Conservation (phyloP, 2,888 invertebrate species). For the Poecilobothrus nobilitatus region DNA sequence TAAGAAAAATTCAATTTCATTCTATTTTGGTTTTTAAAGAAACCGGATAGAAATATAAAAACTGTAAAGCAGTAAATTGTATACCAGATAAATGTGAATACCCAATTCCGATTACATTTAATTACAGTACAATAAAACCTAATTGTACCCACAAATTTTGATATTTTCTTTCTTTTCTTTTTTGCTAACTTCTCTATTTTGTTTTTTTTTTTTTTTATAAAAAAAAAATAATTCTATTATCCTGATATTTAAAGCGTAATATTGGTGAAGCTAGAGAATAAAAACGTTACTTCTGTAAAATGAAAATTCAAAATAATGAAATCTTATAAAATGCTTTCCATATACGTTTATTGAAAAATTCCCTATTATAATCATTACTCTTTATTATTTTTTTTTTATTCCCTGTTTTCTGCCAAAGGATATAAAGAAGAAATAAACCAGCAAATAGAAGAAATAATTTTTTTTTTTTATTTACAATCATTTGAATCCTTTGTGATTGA, state of each 20-base stretch:
- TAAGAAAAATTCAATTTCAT: too few species aligned
- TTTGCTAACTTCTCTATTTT: too few species aligned
- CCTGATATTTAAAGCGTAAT: background rate
- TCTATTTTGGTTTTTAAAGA: too few species aligned
- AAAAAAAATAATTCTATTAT: background rate
- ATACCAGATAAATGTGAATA: background rate
- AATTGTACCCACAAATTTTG: background rate
- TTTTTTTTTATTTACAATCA: background rate
- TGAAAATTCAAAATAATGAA: background rate
- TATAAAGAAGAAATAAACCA: too few species aligned
- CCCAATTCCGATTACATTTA: background rate
- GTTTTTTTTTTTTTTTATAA: background rate
- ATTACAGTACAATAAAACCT: background rate
- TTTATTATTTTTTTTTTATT: background rate
- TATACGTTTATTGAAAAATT: background rate
- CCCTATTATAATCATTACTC: background rate
- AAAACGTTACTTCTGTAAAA: background rate
- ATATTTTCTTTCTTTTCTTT: too few species aligned
- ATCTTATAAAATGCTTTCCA: background rate
- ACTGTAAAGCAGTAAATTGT: too few species aligned
- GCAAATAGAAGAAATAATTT: background rate
- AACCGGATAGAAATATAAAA: too few species aligned
- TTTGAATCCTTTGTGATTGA: conserved; percentile 6
- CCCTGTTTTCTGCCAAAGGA: background rate
- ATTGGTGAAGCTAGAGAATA: background rate